Evolutionary conservation across 2,888 invertebrate species (phyloP), one percentile per base, ranked within the genome.

Genomic region (Oconnorella tubifera): DNA sequence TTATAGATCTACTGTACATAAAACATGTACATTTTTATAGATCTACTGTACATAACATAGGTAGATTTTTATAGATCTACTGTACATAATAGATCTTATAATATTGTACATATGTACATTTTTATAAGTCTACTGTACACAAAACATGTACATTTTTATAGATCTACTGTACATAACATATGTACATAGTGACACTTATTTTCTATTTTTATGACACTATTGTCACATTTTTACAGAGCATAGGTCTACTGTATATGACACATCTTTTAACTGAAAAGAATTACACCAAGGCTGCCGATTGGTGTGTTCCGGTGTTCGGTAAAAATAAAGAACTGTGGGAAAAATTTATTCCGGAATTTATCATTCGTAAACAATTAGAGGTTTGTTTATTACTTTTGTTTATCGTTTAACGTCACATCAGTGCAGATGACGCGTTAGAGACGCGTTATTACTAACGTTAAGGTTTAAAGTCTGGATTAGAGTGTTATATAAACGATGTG

Each of bases 331-430:
- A 86, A 32, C 83, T 91, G 56, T 97, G 97, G 97, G 94, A 96
- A 80, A 89, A 89, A 71, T 91, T 93, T 82, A 89, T 95, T 50
- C 88, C 90, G 67, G 92, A 93, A 83, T 97, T 97, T 84, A 89
- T 90, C 10, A 87, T 88, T 73, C 88, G 89, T 10, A 89, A 90
- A 72, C 91, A 93, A 76, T 83, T 96, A 27, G 84, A 90, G 75
- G 87, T 90, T 10, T 32, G 65, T 60, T n/a, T n/a, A n/a, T n/a
- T n/a, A n/a, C n/a, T n/a, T n/a, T n/a, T n/a, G n/a, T n/a, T n/a
- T n/a, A n/a, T n/a, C n/a, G n/a, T n/a, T n/a, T n/a, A n/a, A n/a
- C n/a, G n/a, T n/a, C n/a, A n/a, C n/a, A n/a, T n/a, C n/a, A n/a
- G n/a, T n/a, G n/a, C n/a, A n/a, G n/a, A n/a, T n/a, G n/a, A n/a